Evolutionary conservation across 35 echinoderm and acorn worm genomes (phyloP), one percentile per base, ranked within the genome.

Genomic region (Apostichopus californicus): DNA sequence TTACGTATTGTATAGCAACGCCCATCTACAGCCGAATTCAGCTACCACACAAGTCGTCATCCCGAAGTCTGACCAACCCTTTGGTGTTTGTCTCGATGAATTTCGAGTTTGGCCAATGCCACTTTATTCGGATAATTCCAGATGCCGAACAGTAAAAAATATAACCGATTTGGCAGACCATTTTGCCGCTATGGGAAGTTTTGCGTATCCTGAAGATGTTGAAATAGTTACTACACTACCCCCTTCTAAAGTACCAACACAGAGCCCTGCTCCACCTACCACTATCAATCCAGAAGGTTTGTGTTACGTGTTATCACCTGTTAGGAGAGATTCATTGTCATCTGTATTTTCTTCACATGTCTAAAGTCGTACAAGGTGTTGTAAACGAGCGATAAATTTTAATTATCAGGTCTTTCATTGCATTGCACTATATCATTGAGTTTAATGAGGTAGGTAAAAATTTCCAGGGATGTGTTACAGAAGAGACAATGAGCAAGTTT

Each of bases 141-240:
- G 91, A 90, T 95, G 94, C 79, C 55, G 86, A 57, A 54, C 3
- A 79, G 21, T 21, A 57, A 91, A 90, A 72, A 95, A 87, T 52
- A 95, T 95, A 28, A 95, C 91, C 15, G 94, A 95, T 73, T 81
- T 95, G 60, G 18, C 94, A 1, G 94, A 95, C 75, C 94, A 95
- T 64, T 95, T 93, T 85, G 94, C 94, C 4, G 94, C 88, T 6
- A 79, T 95, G 61, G 94, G 94, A n/a, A 54, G 54, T 46, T 93
- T 93, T 59, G 15, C 61, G 24, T 95, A 91, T 78, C 57, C 57
- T 56, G 81, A 8, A 17, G 68, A 86, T 14, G 83, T 73, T 65
- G 26, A 58, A 68, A 53, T 73, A 13, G 86, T 55, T 73, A 25
- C 61, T 64, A 81, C 59, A 21, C 26, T 54, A 10, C 64, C 20